phyloP scores from a whole-genome alignment of 2,888 invertebrate genomes.

The Ditylenchus weischeri region DNA sequence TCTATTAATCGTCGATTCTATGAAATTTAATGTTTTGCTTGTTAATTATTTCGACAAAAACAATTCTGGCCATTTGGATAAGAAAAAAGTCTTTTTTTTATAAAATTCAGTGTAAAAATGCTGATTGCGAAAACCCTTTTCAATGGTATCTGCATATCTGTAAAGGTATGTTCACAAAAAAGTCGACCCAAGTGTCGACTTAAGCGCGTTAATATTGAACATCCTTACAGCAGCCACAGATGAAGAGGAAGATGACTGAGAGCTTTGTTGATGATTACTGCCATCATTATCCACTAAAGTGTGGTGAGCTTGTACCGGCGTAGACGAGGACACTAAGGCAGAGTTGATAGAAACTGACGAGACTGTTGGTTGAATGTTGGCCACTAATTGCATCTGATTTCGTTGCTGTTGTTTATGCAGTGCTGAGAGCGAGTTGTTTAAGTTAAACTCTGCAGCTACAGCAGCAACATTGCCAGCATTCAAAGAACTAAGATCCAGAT shows the following conservation, averaged over 20 bases:
- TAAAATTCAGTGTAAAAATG: not conserved
- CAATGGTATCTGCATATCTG: not conserved
- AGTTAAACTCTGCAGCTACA: not conserved
- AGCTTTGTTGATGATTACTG: too few species aligned
- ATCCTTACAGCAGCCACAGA: constrained; percentile 10
- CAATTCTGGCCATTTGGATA: too few species aligned
- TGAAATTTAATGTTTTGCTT: not conserved
- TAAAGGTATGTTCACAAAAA: too few species aligned
- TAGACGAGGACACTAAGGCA: constrained; percentile 1
- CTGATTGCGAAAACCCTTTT: not conserved
- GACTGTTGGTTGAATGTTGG: not conserved
- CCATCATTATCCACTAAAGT: not conserved
- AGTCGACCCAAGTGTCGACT: too few species aligned
- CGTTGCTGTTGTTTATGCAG: not conserved
- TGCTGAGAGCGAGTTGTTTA: not conserved
- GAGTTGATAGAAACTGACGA: constrained; percentile 4
- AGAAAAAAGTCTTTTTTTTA: not conserved
- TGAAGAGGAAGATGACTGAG: not conserved
- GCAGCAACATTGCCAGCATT: constrained; percentile 4
- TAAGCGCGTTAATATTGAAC: too few species aligned
- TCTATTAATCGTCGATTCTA: not conserved
- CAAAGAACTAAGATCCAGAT: not conserved
- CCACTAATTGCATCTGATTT: too few species aligned
- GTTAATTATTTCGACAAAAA: not conserved
- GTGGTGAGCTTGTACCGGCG: not conserved